These are phyloP conservation scores for Xenentodon cancila DNA, from an alignment of 2,797 vertebrate species.

Conservation along the genomic window DNA sequence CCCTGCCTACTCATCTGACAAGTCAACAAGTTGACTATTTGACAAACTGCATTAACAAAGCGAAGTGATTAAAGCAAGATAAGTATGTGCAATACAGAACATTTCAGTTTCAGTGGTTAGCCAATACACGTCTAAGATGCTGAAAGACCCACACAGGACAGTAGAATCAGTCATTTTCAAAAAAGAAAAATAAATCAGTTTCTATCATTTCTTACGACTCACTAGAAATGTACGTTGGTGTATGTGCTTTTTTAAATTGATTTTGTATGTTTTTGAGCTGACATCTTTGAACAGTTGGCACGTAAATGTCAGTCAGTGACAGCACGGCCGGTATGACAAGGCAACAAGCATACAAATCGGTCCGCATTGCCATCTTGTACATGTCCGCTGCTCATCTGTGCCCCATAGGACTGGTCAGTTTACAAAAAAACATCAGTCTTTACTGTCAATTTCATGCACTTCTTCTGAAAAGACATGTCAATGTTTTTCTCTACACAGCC, in stretches of 20 bases:
- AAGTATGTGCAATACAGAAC: background rate
- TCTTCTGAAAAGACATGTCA: no score
- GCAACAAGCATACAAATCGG: background rate
- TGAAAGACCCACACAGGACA: no score
- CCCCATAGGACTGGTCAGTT: no score
- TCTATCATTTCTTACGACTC: background rate
- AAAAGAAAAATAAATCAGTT: no score
- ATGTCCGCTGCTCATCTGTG: no score
- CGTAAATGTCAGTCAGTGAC: background rate
- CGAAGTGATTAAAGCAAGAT: constrained; percentile 12
- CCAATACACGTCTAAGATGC: background rate
- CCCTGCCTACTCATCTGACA: constrained; percentile 40
- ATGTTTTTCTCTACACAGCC: no score
- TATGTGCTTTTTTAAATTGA: background rate
- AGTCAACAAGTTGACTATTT: constrained; percentile 43
- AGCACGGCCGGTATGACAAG: background rate
- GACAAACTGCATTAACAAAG: constrained; percentile 34
- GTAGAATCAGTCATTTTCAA: background rate
- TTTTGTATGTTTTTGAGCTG: background rate
- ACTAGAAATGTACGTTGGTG: background rate
- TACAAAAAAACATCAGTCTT: no score
- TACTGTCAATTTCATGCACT: no score
- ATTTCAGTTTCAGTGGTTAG: background rate
- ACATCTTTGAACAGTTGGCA: background rate
- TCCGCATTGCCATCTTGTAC: no score